Base-by-base conservation (phyloP, 2,113 vertebrate species). In the Gymnarchus niloticus region DNA sequence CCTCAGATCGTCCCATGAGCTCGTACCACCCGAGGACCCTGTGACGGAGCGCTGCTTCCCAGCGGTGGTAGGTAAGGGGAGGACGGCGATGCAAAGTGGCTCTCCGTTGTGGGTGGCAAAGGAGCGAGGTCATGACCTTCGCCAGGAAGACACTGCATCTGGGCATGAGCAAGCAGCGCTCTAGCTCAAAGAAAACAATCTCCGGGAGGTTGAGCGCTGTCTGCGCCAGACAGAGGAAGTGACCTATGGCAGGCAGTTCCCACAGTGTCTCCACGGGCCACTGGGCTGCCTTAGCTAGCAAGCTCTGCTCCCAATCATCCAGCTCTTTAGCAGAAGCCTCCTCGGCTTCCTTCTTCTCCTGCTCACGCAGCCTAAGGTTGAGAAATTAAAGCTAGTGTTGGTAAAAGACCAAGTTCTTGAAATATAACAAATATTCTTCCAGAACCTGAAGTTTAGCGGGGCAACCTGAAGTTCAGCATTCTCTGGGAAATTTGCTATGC, bases 191-290 rank as follows among this genome's bases (percentile, higher is more conserved):
- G 93, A 98, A 99, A 49, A 99, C 94, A 86, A 99, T 97, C 94
- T 99, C 98, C 21, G 98, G 98, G 86, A 99, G 96, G 91, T 97
- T 97, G 85, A 99, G 95, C 85, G 96, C 96, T 84, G 96, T 94
- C 88, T 99, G 98, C 69, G 98, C 97, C 91, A 99, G 96, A 91
- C 98, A 99, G 88, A 99, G 96, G 86, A 99, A 99, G 93, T 99
- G 98, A 19, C 98, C 98, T 78, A 99, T 96, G 84, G 98, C 97
- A 88, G 98, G 98, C 84, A 99, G 96, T 91, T 99, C 98, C 98
- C 98, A 99, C 92, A 98, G 94, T 57, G 94, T 96, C 87, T 95
- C 94, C 91, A 99, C 94, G 14, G 92, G 93, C 85, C 95, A 92
- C 46, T 97, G 96, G 82, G 93, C 93, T 69, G 97, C 97, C 91